A percentile compares a stretch with the other conserved stretches of the same genome.
These are phyloP conservation scores for Trematomus loennbergii DNA, from an alignment of 2,113 vertebrate genomes.

Conservation along the genomic window DNA sequence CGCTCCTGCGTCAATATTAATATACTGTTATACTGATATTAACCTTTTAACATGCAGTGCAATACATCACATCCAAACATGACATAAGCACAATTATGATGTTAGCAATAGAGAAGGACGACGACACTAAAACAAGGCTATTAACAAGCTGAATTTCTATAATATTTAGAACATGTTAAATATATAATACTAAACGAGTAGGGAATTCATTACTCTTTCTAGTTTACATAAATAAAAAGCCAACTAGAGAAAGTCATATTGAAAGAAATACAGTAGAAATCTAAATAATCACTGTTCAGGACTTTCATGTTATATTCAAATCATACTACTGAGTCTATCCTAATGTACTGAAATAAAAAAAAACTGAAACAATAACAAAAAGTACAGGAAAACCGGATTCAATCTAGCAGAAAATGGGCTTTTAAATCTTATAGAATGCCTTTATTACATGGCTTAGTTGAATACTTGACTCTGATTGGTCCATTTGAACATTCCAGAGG, in stretches of 20 bases:
- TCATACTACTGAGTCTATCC: no score
- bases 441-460: no score
- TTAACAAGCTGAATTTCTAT: not conserved
- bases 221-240: not conserved
- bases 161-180: not conserved
- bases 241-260: not conserved
- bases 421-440: no score
- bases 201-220: not conserved
- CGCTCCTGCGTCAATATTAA: conserved; percentile 58
- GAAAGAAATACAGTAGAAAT: no score
- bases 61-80: conserved; percentile 42
- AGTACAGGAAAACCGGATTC: no score
- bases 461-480: no score
- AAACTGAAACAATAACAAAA: no score
- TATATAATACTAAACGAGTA: not conserved
- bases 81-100: conserved; percentile 42
- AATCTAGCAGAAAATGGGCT: no score
- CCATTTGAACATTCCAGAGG: no score
- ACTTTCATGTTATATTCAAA: no score
- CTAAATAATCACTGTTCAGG: no score
- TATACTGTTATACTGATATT: conserved; percentile 71
- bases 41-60: conserved; percentile 65
- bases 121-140: not conserved
- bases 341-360: no score
- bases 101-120: not conserved